Base-by-base conservation (phyloP, 2,888 invertebrate species). In the Drosophila bunnanda region DNA sequence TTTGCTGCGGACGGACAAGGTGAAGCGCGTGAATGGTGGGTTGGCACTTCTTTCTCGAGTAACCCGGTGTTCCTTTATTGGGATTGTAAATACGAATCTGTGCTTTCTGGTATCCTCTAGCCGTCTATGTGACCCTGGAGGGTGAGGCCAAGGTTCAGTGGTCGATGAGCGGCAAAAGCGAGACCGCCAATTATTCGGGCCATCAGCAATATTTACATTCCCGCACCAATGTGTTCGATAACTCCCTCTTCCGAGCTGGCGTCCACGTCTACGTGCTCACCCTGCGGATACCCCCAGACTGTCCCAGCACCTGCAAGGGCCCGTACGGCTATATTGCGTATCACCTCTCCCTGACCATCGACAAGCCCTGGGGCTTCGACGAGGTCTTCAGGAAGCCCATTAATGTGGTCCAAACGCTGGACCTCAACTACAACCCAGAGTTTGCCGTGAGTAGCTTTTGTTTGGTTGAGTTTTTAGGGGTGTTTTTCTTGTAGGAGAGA, bases 291-390 rank as follows among this genome's bases (percentile, higher is more conserved):
- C 91, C 92, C 9, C 83, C 87, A 20, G 91, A 95, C 65, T 93
- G 97, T 60, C 97, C 97, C 9, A 96, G 96, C 13, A 96, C 96
- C 4, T 97, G 96, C 91, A 95, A 95, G 88, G 95, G 95, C 3
- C 93, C 95, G 82, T 93, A 93, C 92, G 96, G 97, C 0, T 94
- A 95, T 85, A 94, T 98, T 30, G 94, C 95, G 34, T 98, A 97
- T 89, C 95, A 95, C 5, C 94, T 96, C 10, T 96, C 95, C 89
- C 95, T 96, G 22, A 95, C 94, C 5, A 93, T 97, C 22, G 97
- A 97, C 90, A 94, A 96, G 32, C 96, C 97, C 15, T 96, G 96
- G 95, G 96, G 96, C 84, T 96, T 96, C 91, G 85, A 91, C 66
- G 91, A 91, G 74, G 71, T 89, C 46, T 91, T 91, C 50, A 84